Percentiles rank a stretch among this genome's conserved stretches.
Evolutionary conservation across 2,113 vertebrate genomes (phyloP).

Genomic region (Hemichromis elongatus): DNA sequence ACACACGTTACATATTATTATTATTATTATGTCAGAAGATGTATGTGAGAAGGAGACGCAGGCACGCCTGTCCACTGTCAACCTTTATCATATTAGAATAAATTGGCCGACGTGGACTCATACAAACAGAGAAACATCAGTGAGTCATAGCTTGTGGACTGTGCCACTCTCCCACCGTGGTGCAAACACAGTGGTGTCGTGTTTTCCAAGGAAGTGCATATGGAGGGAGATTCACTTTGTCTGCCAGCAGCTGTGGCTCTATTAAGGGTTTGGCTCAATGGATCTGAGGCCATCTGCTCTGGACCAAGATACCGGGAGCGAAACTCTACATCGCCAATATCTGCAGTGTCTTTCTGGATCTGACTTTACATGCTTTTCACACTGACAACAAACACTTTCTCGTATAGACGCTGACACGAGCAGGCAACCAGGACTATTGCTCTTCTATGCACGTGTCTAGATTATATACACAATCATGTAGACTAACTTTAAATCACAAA

Average conservation of each 20-base stretch:
- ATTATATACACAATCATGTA: neutral
- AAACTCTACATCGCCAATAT: slow-evolving; percentile 15
- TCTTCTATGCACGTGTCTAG: neutral
- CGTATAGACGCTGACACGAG: neutral
- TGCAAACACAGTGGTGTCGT: slow-evolving; percentile 26
- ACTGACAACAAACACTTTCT: neutral
- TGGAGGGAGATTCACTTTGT: slow-evolving; percentile 72
- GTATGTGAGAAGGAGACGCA: neutral
- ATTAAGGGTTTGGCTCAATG: slow-evolving; percentile 65
- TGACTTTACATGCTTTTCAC: neutral
- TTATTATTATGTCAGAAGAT: neutral
- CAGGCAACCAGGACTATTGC: neutral
- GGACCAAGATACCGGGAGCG: slow-evolving; percentile 50
- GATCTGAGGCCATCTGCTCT: slow-evolving; percentile 67
- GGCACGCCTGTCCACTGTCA: neutral
- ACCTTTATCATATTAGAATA: slow-evolving; percentile 13
- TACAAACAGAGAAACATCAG: neutral
- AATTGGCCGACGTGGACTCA: neutral
- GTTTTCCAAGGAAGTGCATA: slow-evolving; percentile 64
- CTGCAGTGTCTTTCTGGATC: slow-evolving; percentile 37
- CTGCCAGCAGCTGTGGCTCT: slow-evolving; percentile 69
- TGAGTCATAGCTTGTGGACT: slow-evolving; percentile 26
- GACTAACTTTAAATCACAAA: neutral
- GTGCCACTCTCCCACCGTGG: slow-evolving; percentile 16
- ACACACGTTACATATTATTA: neutral